Evolutionary conservation across 1,140 invertebrate species (phyloP), one percentile per base, ranked within the genome.

Genomic region (Penaeus chinensis): DNA sequence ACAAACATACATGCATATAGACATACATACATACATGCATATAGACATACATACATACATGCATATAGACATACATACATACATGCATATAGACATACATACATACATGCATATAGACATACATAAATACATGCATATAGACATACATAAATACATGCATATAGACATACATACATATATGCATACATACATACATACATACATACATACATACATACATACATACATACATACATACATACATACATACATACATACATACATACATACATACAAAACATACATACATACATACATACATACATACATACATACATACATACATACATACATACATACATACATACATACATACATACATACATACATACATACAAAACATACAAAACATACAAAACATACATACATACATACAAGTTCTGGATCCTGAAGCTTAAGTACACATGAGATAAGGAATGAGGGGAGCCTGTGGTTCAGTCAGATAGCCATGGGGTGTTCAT

Each of bases 11-110:
- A 77, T 37, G n/a, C 74, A 77, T 37, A 77, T 19, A 24, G 10
- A 77, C 74, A 77, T 16, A 77, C 74, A 24, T 37, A 37, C 74
- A 24, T 37, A 37, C 74, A 77, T 37, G n/a, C 74, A 77, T 37
- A 77, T 22, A 24, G 10, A 77, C 74, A 77, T 16, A 77, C 74
- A 24, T 37, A 77, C 74, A 24, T 37, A 37, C 74, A 77, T 37
- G n/a, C 74, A 77, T 42, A 42, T 3, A 42, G 1, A 5, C 37
- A 4, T 42, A 5, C 37, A 42, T 7, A 5, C 37, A 4, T 42
- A 5, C 37, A 4, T 42, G 7, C 37, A 42, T 42, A 42, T 8
- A 42, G 4, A 42, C 37, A 4, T 42, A 42, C 37, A 42, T 7
- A 42, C 37, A 4, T 42, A 42, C 37, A 0, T 42, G 7, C 37